Conservation (phyloP, 2,797 vertebrate genomes). For the Rhyacichthys aspro region DNA sequence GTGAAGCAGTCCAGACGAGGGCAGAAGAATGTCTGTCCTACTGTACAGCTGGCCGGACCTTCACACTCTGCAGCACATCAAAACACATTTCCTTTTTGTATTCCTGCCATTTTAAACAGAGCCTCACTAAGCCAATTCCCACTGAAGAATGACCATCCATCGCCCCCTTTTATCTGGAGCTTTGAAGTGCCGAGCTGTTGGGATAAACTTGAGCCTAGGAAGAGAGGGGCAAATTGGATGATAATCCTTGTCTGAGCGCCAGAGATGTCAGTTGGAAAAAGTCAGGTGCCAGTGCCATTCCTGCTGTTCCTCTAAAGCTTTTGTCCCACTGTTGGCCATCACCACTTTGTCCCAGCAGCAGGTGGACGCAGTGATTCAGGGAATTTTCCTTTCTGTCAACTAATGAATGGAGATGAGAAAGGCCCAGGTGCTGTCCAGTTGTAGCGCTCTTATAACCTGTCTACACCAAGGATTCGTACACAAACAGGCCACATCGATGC, state of each 20-base stretch:
- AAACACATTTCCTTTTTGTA: slow-evolving; percentile 71
- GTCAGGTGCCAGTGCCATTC: slow-evolving; percentile 75
- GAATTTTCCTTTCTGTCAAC: slow-evolving; percentile 62
- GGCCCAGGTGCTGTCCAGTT: slow-evolving; percentile 74
- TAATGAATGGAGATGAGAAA: slow-evolving; percentile 73
- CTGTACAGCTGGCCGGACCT: slow-evolving; percentile 47
- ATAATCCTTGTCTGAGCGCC: slow-evolving; percentile 78
- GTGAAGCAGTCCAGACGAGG: slow-evolving; percentile 32
- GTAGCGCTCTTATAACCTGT: slow-evolving; percentile 31
- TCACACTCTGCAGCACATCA: slow-evolving; percentile 66
- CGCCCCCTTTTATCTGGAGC: slow-evolving; percentile 58
- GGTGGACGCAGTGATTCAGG: slow-evolving; percentile 54
- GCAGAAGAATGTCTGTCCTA: slow-evolving; percentile 23
- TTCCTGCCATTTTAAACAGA: slow-evolving; percentile 72
- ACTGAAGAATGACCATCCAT: slow-evolving; percentile 66
- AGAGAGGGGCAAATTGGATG: slow-evolving; percentile 79
- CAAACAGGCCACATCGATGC: slow-evolving; percentile 36
- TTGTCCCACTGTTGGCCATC: slow-evolving; percentile 64
- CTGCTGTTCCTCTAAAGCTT: slow-evolving; percentile 78
- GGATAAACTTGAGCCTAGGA: slow-evolving; percentile 76
- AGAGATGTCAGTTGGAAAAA: slow-evolving; percentile 79
- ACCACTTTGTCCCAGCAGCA: slow-evolving; percentile 64
- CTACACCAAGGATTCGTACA: slow-evolving; percentile 36
- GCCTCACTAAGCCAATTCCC: slow-evolving; percentile 74
- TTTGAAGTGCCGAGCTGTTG: slow-evolving; percentile 82